A percentile compares a stretch with the other conserved stretches of the same genome.
phyloP scores from a whole-genome alignment of 2,113 vertebrate genomes.

The Sebastes fasciatus region DNA sequence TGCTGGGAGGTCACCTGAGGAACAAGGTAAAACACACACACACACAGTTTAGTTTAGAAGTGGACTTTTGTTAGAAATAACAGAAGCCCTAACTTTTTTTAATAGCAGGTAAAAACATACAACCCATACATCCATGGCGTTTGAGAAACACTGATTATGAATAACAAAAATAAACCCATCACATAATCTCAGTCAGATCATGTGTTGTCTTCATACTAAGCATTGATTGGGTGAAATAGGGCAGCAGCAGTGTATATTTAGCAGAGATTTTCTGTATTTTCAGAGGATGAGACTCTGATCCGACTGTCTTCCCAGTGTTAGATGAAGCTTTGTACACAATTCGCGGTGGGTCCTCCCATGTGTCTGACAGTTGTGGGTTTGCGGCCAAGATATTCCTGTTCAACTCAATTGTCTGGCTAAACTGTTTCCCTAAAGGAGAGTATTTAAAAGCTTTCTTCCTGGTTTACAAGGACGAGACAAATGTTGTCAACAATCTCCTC shows the following conservation, averaged over 20 bases:
- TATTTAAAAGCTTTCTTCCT: conserved; percentile 34
- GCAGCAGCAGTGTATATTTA: background rate
- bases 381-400: conserved; percentile 36
- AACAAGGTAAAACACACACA: conserved; percentile 62
- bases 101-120: background rate
- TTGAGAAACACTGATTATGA: background rate
- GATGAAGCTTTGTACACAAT: conserved; percentile 64
- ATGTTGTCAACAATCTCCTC: conserved; percentile 39
- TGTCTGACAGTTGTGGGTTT: conserved; percentile 60
- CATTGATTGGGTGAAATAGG: background rate
- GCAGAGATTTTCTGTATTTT: background rate
- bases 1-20: conserved; percentile 68
- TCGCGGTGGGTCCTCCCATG: conserved; percentile 51
- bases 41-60: background rate
- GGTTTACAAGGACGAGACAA: conserved; percentile 31
- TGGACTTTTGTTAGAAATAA: too few relatives aligned
- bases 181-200: background rate
- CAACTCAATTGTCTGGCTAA: conserved; percentile 44
- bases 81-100: too few relatives aligned
- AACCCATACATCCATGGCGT: background rate
- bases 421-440: conserved; percentile 42
- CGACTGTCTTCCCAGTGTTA: conserved; percentile 25
- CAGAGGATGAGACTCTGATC: background rate
- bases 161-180: conserved; percentile 1
- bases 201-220: background rate